Base-by-base conservation (phyloP, 2,888 invertebrate species). In the Agriotes lineatus region DNA sequence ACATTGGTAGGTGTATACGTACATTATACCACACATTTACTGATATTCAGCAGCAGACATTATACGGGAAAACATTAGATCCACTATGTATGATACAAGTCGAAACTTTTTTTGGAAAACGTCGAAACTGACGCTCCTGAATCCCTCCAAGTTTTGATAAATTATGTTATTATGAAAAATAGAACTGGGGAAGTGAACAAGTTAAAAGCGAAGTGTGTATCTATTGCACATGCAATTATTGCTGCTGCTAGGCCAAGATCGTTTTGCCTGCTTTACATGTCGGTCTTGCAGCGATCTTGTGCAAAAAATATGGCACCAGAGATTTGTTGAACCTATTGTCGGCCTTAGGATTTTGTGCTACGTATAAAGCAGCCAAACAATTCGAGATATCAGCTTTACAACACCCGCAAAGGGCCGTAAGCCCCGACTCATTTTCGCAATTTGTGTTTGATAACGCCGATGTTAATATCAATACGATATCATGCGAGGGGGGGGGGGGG, bases 401-500 rank as follows among this genome's bases (percentile, higher is more conserved):
- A 7, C 59, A 37, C 2, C 59, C 59, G 3, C 19, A 59, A 14
- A 30, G 7, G 1, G n/a, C 19, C 4, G 10, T 16, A 10, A 25
- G 3, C 2, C 7, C 35, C 7, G 6, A 25, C n/a, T 10, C 9
- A 20, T 44, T 59, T 18, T 33, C 19, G 2, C 73, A 73, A 57
- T 67, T 72, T 58, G 65, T 72, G 39, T 70, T 65, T 44, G 74
- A 74, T 35, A 74, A 72, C 48, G 74, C 72, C 14, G 73, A 72
- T 60, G 72, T 18, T 6, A 42, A 42, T 7, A 18, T 42, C 6
- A 2, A 9, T 39, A 39, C 37, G n/a, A 9, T 39, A 9, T 63
- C 74, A 76, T 59, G 52, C 71, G 9, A 75, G 73, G 72, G 74
- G 72, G 9, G 74, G 72, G 9, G 69, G 64, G 30, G 72, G 75